Conservation (phyloP, 2,113 vertebrate genomes). For the Oreochromis aureus region DNA sequence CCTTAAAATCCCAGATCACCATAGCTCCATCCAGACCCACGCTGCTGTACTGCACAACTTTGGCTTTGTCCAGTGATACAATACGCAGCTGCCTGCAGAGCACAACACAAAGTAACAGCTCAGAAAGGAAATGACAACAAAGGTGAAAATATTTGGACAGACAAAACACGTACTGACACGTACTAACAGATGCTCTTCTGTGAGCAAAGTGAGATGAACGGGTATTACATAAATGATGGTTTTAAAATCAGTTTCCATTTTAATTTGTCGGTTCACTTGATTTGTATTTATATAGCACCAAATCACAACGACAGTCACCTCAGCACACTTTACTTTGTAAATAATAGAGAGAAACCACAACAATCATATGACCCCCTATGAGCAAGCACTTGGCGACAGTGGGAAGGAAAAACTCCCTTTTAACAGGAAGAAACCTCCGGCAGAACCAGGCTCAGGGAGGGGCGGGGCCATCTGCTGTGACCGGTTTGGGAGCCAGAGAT, state of each 20-base stretch:
- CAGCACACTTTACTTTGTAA: not conserved
- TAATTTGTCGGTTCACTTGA: not conserved
- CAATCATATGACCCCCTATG: not conserved
- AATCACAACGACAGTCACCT: not conserved
- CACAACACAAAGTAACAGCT: not conserved
- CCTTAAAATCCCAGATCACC: slow-evolving; percentile 75
- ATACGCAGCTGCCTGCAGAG: slow-evolving; percentile 57
- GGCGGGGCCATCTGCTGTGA: not conserved
- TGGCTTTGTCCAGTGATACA: slow-evolving; percentile 49
- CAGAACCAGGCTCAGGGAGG: not conserved
- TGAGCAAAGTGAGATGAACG: not conserved
- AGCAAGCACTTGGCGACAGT: not conserved
- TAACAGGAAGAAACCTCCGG: not conserved
- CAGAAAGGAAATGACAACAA: not conserved
- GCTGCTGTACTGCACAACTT: slow-evolving; percentile 72
- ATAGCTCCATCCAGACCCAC: slow-evolving; percentile 73
- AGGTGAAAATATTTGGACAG: not conserved
- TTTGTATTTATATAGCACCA: not conserved
- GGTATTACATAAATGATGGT: not conserved
- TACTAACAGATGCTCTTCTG: not conserved
- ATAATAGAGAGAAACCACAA: not conserved
- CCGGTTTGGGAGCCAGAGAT: not conserved
- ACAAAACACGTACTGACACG: not conserved
- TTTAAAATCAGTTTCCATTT: not conserved
- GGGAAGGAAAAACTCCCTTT: not conserved